These are phyloP conservation scores for Temnopleurus reevesii DNA, from an alignment of 53 echinoderm and acorn worm genomes.

Conservation along the genomic window DNA sequence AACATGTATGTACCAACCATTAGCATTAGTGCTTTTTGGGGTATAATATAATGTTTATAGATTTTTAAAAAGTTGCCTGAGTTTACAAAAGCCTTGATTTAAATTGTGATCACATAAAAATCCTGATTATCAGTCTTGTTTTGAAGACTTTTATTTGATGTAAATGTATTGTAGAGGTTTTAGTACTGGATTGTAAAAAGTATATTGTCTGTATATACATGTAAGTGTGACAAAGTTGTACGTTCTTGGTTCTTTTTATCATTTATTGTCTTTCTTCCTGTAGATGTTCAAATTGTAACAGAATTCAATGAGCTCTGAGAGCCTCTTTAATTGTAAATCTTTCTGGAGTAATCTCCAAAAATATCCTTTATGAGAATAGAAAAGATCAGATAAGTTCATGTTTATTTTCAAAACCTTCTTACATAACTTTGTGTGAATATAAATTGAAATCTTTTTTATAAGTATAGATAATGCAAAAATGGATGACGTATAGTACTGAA, in stretches of 20 bases:
- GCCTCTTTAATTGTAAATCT: neutral
- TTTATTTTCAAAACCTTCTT: neutral
- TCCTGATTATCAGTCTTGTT: neutral
- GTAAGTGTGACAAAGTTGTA: slow-evolving; percentile 16
- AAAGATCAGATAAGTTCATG: neutral
- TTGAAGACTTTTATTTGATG: slow-evolving; percentile 16
- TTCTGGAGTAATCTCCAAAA: neutral
- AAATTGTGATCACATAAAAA: neutral
- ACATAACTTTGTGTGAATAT: neutral
- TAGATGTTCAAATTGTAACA: slow-evolving; percentile 5
- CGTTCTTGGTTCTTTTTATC: neutral
- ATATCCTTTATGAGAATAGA: neutral
- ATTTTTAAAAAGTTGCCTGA: too few relatives aligned
- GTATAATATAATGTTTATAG: too few relatives aligned
- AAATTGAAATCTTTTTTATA: slow-evolving; percentile 9
- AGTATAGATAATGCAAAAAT: neutral
- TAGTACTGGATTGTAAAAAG: slow-evolving; percentile 32
- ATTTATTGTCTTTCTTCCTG: neutral
- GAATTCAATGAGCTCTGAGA: neutral
- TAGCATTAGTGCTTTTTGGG: neutral
- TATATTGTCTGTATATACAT: slow-evolving; percentile 36
- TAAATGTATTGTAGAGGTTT: slow-evolving; percentile 17
- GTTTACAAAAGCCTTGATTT: slow-evolving; percentile 23
- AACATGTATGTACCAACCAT: too few relatives aligned
- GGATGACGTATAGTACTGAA: slow-evolving; percentile 24